Conservation (phyloP, 1,140 invertebrate genomes). For the Pectinophora gossypiella region DNA sequence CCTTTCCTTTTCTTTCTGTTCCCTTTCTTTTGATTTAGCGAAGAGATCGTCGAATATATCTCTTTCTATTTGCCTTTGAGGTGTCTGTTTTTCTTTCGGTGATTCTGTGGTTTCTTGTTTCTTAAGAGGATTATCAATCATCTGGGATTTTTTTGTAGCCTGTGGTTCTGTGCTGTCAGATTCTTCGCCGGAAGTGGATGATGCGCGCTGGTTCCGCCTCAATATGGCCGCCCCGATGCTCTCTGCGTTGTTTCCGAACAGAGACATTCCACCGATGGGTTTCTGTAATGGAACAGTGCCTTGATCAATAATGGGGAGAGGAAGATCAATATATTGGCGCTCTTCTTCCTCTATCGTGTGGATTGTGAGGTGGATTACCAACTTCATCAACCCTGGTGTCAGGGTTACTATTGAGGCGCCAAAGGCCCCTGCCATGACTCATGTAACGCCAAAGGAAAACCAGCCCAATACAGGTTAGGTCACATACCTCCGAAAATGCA, state of each 20-base stretch:
- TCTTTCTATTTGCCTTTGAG: slow-evolving; percentile 20
- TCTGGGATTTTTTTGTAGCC: slow-evolving; percentile 10
- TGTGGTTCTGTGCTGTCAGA: slow-evolving; percentile 15
- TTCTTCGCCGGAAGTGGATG: slow-evolving; percentile 32
- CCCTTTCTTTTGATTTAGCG: slow-evolving; percentile 37
- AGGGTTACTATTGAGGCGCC: too few relatives aligned
- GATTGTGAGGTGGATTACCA: too few relatives aligned
- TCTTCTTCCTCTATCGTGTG: too few relatives aligned
- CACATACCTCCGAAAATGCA: too few relatives aligned
- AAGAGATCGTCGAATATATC: slow-evolving; percentile 55
- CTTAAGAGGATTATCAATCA: slow-evolving; percentile 1
- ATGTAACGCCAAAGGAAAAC: too few relatives aligned
- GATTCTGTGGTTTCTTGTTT: neutral
- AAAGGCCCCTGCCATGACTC: too few relatives aligned
- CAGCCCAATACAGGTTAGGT: too few relatives aligned
- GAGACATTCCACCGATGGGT: slow-evolving; percentile 74
- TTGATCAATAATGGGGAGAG: too few relatives aligned
- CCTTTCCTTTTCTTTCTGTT: slow-evolving; percentile 9
- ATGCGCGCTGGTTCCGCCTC: slow-evolving; percentile 43
- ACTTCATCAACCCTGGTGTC: too few relatives aligned
- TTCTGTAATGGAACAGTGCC: slow-evolving; percentile 62
- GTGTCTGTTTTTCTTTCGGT: neutral
- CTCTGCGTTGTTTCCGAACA: slow-evolving; percentile 69
- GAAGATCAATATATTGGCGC: too few relatives aligned
- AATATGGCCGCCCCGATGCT: slow-evolving; percentile 60